Percentiles rank a stretch among this genome's conserved stretches.
Conservation (phyloP, 2,113 vertebrate species). For the Equus quagga region DNA sequence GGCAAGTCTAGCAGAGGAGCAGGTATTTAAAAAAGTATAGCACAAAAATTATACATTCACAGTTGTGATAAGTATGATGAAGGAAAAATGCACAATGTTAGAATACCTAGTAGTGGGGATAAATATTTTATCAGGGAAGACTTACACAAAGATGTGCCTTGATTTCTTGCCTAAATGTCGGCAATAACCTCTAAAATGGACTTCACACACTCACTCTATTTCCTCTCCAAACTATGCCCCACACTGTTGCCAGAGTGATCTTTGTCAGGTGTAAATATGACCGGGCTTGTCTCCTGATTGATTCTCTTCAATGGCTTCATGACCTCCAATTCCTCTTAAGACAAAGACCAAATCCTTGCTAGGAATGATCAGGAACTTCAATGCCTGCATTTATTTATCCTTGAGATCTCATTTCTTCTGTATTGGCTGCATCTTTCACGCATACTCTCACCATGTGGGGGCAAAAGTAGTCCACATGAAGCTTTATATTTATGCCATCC, state of each 20-base stretch:
- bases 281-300: not conserved
- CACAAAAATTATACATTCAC: not conserved
- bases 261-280: not conserved
- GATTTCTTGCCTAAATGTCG: not conserved
- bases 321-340: not conserved
- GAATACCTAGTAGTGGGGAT: not conserved
- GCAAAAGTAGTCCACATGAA: not conserved
- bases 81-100: not conserved
- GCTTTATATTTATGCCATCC: not conserved
- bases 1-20: not conserved
- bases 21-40: not conserved
- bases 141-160: not conserved
- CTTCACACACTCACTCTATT: not conserved
- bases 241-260: not conserved
- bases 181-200: not conserved
- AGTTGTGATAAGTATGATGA: not conserved
- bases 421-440: not conserved
- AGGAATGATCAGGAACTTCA: not conserved
- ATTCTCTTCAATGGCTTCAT: not conserved
- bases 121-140: not conserved
- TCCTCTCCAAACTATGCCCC: not conserved
- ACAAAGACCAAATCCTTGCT: not conserved
- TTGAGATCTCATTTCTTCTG: not conserved
- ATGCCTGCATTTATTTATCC: not conserved
- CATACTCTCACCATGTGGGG: not conserved